Base-by-base conservation (phyloP, 2,113 vertebrate genomes). In the Centropus bengalensis region DNA sequence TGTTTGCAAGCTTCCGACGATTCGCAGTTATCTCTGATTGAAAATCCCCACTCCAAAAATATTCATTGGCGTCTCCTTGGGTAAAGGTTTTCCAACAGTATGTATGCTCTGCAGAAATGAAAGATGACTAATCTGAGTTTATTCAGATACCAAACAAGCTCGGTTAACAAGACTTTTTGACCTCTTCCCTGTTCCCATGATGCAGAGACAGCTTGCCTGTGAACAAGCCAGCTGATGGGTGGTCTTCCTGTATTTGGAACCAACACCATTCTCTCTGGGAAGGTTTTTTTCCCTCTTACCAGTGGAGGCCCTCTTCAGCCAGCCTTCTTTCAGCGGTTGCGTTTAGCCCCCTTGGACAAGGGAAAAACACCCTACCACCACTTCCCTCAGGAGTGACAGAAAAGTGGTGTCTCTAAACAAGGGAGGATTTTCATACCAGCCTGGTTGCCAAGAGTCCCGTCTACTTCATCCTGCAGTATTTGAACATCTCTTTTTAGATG, bases 1-100 rank as follows among this genome's bases (percentile, higher is more conserved):
- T 9, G 1, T n/a, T 3, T 3, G 23, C 0, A 7, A 98, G 94
- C 36, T 5, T 64, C 33, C 1, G 23, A 3, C 1, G 1, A 23
- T 93, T 94, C 11, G 19, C 5, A 11, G 0, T 4, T 85, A 93
- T 83, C 6, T 2, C 33, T 16, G 17, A 0, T 6, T 5, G 1
- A 2, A 92, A 93, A 7, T 7, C 40, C 20, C 0, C 1, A 6
- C 87, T 66, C 10, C 40, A 93, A n/a, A 33, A 45, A 70, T 30
- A 3, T 58, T 13, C 52, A 66, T 6, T 12, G 32, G 5, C 12
- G 12, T 1, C 71, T 22, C 19, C 5, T 82, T 23, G 81, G 32
- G 88, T 49, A 42, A 98, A 98, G 59, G 6, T 89, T 9, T 44
- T 1, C 97, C 75, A 82, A 71, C 96, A 98, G 73, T 74, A 0